These are phyloP conservation scores for Minunthozetes semirufus DNA, from an alignment of 2,888 invertebrate genomes.

Conservation along the genomic window DNA sequence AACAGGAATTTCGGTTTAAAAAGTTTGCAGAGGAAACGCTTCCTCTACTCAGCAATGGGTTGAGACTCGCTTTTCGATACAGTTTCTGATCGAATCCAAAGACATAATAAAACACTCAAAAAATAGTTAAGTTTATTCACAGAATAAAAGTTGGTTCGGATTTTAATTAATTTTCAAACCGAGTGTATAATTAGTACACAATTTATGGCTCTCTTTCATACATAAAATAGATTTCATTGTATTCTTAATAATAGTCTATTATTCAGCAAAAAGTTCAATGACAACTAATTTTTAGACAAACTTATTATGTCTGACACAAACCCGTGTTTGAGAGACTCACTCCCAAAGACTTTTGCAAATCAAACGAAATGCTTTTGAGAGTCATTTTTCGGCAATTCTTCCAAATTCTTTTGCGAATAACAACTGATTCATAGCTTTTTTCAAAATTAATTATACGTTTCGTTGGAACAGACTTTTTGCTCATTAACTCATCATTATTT, in stretches of 20 bases:
- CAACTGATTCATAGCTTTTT: no score
- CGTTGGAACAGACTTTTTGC: no score
- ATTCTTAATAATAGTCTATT: neutral
- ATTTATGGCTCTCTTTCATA: neutral
- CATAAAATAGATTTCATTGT: neutral
- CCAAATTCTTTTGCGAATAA: no score
- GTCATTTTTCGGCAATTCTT: no score
- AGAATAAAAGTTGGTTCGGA: neutral
- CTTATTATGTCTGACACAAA: neutral
- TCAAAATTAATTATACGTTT: no score
- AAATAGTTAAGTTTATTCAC: neutral
- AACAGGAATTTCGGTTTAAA: slow-evolving; percentile 15
- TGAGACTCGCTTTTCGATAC: neutral
- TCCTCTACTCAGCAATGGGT: neutral
- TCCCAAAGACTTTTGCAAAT: no score
- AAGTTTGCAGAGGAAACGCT: neutral
- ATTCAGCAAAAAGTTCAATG: slow-evolving; percentile 2
- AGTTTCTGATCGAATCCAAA: neutral
- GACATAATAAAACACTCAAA: neutral
- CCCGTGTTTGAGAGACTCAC: neutral
- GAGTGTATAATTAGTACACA: no score
- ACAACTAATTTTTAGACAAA: neutral
- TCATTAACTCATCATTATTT: no score
- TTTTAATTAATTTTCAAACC: neutral
- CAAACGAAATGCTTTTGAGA: no score